Evolutionary conservation across 2,113 vertebrate species (phyloP).

Genomic region (Marcusenius ussheri): DNA sequence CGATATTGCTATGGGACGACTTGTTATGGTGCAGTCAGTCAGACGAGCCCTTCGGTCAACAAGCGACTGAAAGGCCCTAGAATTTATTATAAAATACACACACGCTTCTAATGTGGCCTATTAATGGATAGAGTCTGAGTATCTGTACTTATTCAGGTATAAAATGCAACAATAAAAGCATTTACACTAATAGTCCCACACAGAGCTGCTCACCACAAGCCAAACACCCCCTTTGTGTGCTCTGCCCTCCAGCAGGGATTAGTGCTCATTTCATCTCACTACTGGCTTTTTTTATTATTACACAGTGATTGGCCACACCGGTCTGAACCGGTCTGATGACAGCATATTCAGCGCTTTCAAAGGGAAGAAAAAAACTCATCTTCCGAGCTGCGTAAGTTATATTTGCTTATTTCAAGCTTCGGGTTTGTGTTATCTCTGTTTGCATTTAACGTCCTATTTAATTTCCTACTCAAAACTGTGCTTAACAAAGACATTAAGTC

Average conservation of each 20-base stretch:
- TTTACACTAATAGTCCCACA: not conserved
- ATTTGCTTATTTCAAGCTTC: not conserved
- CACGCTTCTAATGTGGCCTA: not conserved
- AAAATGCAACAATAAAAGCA: not conserved
- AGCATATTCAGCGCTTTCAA: not conserved
- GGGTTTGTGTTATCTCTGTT: not conserved
- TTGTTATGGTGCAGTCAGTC: not conserved
- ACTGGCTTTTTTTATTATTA: not conserved
- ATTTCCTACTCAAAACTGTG: not conserved
- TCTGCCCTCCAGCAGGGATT: not conserved
- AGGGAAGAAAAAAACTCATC: not conserved
- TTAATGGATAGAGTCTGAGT: not conserved
- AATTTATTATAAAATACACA: not conserved
- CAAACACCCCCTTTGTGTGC: not conserved
- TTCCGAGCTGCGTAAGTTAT: not conserved
- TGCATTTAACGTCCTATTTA: not conserved
- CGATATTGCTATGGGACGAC: not conserved
- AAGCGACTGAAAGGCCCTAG: not conserved
- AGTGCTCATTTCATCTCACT: not conserved
- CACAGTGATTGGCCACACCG: not conserved
- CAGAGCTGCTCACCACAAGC: not conserved
- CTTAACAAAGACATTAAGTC: not conserved
- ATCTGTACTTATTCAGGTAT: not conserved
- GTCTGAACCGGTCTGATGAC: not conserved
- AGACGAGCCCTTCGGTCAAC: not conserved